Percentiles rank a stretch among this genome's conserved stretches.
Conservation (phyloP, 2,888 invertebrate genomes). For the Calliphora vomitoria region DNA sequence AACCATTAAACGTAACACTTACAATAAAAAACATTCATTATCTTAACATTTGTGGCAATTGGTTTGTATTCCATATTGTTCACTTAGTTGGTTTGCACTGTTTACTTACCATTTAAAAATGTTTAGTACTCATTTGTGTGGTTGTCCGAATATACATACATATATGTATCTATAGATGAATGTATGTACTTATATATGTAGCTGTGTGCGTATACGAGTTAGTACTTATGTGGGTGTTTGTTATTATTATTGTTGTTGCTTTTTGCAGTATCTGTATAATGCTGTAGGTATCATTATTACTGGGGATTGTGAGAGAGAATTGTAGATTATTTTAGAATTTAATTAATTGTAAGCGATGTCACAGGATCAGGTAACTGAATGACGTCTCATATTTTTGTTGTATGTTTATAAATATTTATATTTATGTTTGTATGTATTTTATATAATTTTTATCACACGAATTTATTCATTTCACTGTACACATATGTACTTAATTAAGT, state of each 20-base stretch:
- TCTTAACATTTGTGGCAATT: background rate
- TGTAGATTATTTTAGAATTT: background rate
- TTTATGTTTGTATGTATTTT: background rate
- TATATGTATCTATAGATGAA: too few species aligned
- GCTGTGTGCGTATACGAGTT: background rate
- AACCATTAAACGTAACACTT: too few species aligned
- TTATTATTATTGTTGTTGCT: background rate
- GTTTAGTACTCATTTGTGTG: background rate
- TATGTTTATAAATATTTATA: background rate
- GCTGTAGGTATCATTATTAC: background rate
- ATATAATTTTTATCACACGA: background rate
- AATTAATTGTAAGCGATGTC: background rate
- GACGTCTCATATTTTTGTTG: background rate
- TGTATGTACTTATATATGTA: too few species aligned
- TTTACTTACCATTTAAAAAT: slow-evolving; percentile 23
- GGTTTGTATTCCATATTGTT: background rate
- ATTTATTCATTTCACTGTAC: background rate
- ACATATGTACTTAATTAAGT: too few species aligned
- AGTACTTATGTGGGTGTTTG: background rate
- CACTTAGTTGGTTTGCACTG: background rate
- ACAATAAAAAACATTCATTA: too few species aligned
- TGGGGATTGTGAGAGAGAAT: background rate
- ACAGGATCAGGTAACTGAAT: slow-evolving; percentile 10
- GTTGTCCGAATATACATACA: too few species aligned
- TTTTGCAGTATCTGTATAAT: background rate